A percentile compares a stretch with the other conserved stretches of the same genome.
phyloP scores from a whole-genome alignment of 2,888 invertebrate genomes.

The Cataglyphis albicans region DNA sequence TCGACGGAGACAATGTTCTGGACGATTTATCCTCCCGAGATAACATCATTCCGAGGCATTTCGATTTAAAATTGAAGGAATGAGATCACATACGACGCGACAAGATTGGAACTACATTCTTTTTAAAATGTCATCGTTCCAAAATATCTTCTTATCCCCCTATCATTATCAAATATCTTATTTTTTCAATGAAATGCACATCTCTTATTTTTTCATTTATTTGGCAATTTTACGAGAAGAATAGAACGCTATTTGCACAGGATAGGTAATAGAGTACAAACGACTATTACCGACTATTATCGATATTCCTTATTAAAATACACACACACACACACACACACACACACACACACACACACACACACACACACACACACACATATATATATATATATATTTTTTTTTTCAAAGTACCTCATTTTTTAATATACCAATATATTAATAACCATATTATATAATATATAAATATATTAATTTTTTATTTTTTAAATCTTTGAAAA shows the following conservation, averaged over 20 bases:
- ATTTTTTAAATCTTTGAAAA: background rate
- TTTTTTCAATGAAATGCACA: background rate
- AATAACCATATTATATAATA: too few species aligned
- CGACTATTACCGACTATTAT: too few species aligned
- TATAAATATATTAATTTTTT: too few species aligned
- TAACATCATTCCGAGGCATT: background rate
- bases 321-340: too few species aligned
- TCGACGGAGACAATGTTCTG: background rate
- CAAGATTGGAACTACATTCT: constrained; percentile 7
- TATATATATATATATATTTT: too few species aligned
- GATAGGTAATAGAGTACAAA: too few species aligned
- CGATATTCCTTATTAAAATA: too few species aligned
- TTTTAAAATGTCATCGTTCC: background rate
- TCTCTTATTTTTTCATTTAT: background rate
- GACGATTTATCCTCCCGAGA: background rate
- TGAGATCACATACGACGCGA: background rate
- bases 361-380: too few species aligned
- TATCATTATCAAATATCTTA: background rate
- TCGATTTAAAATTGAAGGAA: background rate
- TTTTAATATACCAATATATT: background rate
- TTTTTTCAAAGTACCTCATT: background rate
- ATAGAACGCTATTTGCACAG: too few species aligned
- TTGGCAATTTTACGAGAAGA: background rate
- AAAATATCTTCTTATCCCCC: background rate
- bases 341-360: too few species aligned